Percentiles rank a stretch among this genome's conserved stretches.
Evolutionary conservation across 2,113 vertebrate species (phyloP).

Genomic region (Myiagra hebetior): DNA sequence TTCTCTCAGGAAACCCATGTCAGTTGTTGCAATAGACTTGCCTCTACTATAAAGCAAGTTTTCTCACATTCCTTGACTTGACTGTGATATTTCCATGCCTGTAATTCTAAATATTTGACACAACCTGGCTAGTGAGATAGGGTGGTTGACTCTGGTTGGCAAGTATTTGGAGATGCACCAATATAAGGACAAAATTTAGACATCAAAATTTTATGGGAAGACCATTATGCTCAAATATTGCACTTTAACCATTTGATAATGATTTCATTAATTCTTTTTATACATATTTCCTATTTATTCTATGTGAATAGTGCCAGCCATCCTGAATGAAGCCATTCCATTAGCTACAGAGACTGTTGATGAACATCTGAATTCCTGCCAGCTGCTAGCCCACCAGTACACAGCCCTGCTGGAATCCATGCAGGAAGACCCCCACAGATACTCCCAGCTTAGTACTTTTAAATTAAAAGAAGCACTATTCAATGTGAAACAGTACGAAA

Average conservation of each 20-base stretch:
- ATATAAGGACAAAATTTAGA: background rate
- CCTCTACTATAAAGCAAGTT: background rate
- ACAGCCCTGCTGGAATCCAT: slow-evolving; percentile 81
- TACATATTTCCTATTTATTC: background rate
- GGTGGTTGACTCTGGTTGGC: background rate
- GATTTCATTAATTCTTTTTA: background rate
- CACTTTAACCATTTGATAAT: background rate
- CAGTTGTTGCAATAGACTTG: background rate
- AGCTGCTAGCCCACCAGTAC: slow-evolving; percentile 73
- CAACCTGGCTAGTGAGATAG: background rate
- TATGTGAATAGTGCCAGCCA: slow-evolving; percentile 75
- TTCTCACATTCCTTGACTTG: background rate
- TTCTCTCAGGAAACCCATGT: background rate
- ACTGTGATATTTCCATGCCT: background rate
- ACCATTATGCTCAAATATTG: background rate
- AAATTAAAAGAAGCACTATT: slow-evolving; percentile 84
- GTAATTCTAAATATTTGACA: background rate
- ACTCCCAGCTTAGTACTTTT: background rate
- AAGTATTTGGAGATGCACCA: background rate
- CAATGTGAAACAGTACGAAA: slow-evolving; percentile 84
- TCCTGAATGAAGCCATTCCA: slow-evolving; percentile 75
- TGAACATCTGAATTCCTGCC: slow-evolving; percentile 66
- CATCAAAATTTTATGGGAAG: background rate
- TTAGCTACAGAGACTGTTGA: slow-evolving; percentile 64
- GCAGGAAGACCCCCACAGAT: background rate